A percentile compares a stretch with the other conserved stretches of the same genome.
Evolutionary conservation across 2,797 vertebrate genomes (phyloP).

Genomic region (Saxicola maurus): DNA sequence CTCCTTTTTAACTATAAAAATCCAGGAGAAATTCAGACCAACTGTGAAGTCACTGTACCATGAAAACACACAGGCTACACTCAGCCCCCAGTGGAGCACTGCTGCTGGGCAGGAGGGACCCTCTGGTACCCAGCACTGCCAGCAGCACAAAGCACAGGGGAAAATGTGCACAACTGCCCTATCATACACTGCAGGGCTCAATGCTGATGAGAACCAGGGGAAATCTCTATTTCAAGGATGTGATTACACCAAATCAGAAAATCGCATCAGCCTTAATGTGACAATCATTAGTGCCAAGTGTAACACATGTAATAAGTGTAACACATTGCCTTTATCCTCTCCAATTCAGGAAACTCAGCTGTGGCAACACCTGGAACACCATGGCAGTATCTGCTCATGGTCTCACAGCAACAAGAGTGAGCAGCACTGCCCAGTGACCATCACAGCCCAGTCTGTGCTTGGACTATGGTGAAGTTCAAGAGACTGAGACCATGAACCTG

Average conservation of each 20-base stretch:
- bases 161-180: accelerated
- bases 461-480: not conserved
- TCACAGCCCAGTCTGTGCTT: not conserved
- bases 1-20: not conserved
- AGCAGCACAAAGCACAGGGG: not conserved
- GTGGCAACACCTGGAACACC: not conserved
- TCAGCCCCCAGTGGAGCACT: not conserved
- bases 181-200: accelerated
- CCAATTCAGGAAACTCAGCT: not conserved
- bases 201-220: accelerated
- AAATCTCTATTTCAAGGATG: not conserved
- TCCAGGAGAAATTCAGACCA: not conserved
- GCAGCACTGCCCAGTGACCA: not conserved
- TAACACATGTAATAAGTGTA: not conserved
- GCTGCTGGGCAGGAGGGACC: not conserved
- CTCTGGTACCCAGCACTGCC: not conserved
- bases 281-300: not conserved
- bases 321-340: not conserved
- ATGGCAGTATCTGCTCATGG: not conserved
- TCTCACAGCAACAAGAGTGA: not conserved
- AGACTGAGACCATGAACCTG: not conserved
- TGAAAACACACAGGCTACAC: not conserved
- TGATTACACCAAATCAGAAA: not conserved
- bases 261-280: not conserved
- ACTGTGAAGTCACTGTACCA: not conserved